These are phyloP conservation scores for Parauchenoglanis ngamensis DNA, from an alignment of 2,797 vertebrate genomes.

Conservation along the genomic window DNA sequence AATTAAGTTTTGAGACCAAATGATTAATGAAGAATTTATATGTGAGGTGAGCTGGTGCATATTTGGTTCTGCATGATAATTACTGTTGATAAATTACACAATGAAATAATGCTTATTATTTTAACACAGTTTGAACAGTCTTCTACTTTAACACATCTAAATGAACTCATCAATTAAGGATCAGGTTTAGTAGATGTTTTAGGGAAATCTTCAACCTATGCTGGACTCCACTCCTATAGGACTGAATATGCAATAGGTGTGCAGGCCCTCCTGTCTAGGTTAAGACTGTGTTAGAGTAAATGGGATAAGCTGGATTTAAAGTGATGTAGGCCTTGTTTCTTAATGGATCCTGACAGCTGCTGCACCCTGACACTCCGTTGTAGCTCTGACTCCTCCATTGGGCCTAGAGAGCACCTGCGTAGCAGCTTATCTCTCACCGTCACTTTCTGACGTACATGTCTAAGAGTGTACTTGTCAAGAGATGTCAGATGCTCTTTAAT, in stretches of 20 bases:
- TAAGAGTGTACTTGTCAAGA: slow-evolving; percentile 15
- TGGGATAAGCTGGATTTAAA: slow-evolving; percentile 79
- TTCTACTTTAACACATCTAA: slow-evolving; percentile 6
- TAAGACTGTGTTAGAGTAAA: slow-evolving; percentile 71
- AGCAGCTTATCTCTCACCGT: slow-evolving; percentile 19
- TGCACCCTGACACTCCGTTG: slow-evolving; percentile 57
- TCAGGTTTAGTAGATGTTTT: slow-evolving; percentile 1
- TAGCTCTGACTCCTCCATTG: slow-evolving; percentile 47
- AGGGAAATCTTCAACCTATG: background rate
- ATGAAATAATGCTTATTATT: background rate
- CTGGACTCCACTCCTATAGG: background rate
- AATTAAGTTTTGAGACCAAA: background rate
- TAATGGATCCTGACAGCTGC: slow-evolving; percentile 70
- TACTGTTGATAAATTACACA: background rate
- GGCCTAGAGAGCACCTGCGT: slow-evolving; percentile 22
- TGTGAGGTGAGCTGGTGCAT: background rate
- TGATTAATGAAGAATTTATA: background rate
- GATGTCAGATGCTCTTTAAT: slow-evolving; percentile 26
- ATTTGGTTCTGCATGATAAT: background rate
- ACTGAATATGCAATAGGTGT: background rate
- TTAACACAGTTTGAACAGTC: background rate
- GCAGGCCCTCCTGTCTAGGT: slow-evolving; percentile 17
- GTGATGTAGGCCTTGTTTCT: slow-evolving; percentile 71
- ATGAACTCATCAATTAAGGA: background rate
- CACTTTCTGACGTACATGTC: slow-evolving; percentile 41